These are phyloP conservation scores for Mastigias papua DNA, from an alignment of 30 jellyfish, hydroid and myxozoan species.

Conservation along the genomic window DNA sequence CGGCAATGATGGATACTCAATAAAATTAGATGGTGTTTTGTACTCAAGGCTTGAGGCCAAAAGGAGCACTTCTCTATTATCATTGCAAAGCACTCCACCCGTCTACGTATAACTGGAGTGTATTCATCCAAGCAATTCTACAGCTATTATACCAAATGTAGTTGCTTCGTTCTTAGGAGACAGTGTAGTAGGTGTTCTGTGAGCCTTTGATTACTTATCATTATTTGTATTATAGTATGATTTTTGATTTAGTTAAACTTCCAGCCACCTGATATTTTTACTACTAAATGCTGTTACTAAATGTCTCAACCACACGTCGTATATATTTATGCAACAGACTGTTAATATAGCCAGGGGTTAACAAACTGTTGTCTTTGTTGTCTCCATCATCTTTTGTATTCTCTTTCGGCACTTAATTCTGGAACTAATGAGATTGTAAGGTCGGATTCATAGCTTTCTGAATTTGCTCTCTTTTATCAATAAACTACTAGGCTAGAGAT, in stretches of 20 bases:
- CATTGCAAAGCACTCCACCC: too few relatives aligned
- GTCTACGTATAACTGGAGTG: too few relatives aligned
- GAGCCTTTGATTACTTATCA: neutral
- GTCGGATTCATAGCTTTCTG: too few relatives aligned
- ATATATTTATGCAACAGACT: constrained; percentile 25
- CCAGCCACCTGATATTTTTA: neutral
- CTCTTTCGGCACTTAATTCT: neutral
- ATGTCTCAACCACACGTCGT: constrained; percentile 14
- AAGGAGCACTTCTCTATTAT: too few relatives aligned
- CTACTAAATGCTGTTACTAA: constrained; percentile 4
- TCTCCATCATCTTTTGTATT: neutral
- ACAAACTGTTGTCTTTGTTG: neutral
- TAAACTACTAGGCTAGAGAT: too few relatives aligned
- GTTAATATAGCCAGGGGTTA: constrained; percentile 20
- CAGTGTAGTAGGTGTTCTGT: neutral
- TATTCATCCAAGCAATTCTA: too few relatives aligned
- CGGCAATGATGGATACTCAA: too few relatives aligned
- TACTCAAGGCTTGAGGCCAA: too few relatives aligned
- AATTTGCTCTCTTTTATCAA: too few relatives aligned
- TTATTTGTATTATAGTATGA: neutral
- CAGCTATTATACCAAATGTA: neutral
- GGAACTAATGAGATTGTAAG: too few relatives aligned
- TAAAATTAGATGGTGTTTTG: too few relatives aligned
- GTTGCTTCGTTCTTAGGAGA: neutral
- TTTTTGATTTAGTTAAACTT: neutral